Evolutionary conservation across 2,113 vertebrate genomes (phyloP), one percentile per base, ranked within the genome.

Genomic region (Oryzias celebensis): DNA sequence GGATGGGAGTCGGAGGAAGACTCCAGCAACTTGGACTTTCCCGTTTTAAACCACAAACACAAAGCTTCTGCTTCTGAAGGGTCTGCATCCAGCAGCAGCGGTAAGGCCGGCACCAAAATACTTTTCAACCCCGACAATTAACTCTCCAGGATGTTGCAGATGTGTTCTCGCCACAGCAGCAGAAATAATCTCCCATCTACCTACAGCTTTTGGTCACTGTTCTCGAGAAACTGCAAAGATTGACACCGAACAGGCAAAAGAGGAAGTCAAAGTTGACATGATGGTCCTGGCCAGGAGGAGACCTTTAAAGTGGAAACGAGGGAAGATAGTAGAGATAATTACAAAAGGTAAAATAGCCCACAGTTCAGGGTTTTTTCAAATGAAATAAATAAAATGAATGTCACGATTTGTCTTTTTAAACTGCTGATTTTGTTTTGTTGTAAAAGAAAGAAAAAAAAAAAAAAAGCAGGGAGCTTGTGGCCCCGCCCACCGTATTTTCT

Each of bases 221-320:
- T 71, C 78, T 10, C 23, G 56, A 41, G 74, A 80, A n/a, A 51
- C 57, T 4, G 41, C 41, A 0, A 71, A 62, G n/a, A 14, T 48
- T 2, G 24, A 44, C 26, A 52, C 70, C 1, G 65, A 92, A 50
- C 90, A 91, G 80, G 90, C 88, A 0, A 93, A 96, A 0, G 91
- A 92, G 0, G 93, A 94, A 46, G 80, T 98, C 24, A 81, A 81
- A 0, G 91, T 95, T 18, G 91, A 89, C 64, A 94, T 94, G 92
- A 88, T 82, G 5, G 92, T 98, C 65, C 80, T 98, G 62, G 95
- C 94, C 61, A 95, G 93, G 73, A 94, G 93, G 75, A 91, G 90
- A 65, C 90, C 91, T 14, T 94, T 94, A 75, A 93, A 91, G 0
- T 98, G 96, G 96, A 93, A 95, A 78, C 92, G 91, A 14, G 96